These are phyloP conservation scores for Potamarius usumacintae DNA, from an alignment of 2,113 vertebrate species.

Conservation along the genomic window DNA sequence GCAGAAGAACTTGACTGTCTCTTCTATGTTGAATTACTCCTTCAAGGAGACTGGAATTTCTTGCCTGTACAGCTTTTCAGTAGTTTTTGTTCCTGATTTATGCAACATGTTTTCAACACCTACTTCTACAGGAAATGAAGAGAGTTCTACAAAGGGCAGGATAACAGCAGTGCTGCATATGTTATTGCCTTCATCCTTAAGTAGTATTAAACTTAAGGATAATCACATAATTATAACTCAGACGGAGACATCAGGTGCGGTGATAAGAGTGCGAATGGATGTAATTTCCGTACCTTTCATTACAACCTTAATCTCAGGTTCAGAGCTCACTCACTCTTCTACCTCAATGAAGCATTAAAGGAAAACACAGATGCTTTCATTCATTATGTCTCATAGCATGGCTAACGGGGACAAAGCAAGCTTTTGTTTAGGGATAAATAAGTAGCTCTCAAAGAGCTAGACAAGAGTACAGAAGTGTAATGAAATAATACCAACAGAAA, in stretches of 20 bases:
- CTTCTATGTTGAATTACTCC: not conserved
- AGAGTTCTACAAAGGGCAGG: not conserved
- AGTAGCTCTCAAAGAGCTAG: not conserved
- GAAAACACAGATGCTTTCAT: not conserved
- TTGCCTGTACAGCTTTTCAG: not conserved
- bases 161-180: not conserved
- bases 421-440: constrained; percentile 1
- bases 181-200: not conserved
- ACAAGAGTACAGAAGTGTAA: not conserved
- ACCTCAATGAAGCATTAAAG: not conserved
- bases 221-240: not conserved
- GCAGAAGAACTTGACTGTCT: not conserved
- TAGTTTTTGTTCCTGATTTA: not conserved
- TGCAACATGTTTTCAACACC: not conserved
- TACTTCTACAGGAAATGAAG: constrained; percentile 5
- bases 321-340: not conserved
- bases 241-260: not conserved
- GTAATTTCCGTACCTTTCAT: not conserved
- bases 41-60: not conserved
- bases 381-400: not conserved
- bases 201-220: not conserved
- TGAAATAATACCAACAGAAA: not conserved
- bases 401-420: constrained; percentile 1
- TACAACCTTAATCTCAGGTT: constrained; percentile 1
- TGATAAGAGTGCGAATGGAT: not conserved